Percentiles rank a stretch among this genome's conserved stretches.
Evolutionary conservation across 2,113 vertebrate genomes (phyloP).

Genomic region (Bos taurus): DNA sequence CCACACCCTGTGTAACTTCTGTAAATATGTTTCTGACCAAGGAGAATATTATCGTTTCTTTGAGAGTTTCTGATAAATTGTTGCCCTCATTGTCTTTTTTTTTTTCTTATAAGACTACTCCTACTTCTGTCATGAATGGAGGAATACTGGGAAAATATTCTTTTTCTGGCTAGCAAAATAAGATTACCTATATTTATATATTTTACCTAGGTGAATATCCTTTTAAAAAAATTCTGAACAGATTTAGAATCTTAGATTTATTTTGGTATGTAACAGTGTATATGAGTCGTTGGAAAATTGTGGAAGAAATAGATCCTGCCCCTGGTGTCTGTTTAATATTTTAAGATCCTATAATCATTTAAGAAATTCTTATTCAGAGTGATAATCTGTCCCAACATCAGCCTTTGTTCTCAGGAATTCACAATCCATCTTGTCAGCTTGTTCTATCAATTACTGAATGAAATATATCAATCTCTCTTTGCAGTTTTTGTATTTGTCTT

Average conservation of each 20-base stretch:
- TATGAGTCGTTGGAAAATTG: neutral
- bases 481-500: neutral
- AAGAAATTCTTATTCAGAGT: neutral
- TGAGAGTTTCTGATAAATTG: neutral
- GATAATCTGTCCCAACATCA: neutral
- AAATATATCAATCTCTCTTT: neutral
- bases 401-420: neutral
- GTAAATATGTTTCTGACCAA: neutral
- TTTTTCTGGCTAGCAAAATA: neutral
- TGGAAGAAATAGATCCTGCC: neutral
- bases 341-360: neutral
- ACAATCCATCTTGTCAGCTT: neutral
- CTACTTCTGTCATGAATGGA: neutral
- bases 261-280: neutral
- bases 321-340: neutral
- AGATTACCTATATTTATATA: neutral
- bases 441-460: neutral
- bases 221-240: neutral
- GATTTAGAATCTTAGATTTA: neutral
- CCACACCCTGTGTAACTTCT: neutral
- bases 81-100: neutral
- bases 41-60: neutral
- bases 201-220: neutral
- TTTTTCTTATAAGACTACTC: neutral
- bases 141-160: neutral